Conservation (phyloP, 1,140 invertebrate species). For the Heliconius congener region DNA sequence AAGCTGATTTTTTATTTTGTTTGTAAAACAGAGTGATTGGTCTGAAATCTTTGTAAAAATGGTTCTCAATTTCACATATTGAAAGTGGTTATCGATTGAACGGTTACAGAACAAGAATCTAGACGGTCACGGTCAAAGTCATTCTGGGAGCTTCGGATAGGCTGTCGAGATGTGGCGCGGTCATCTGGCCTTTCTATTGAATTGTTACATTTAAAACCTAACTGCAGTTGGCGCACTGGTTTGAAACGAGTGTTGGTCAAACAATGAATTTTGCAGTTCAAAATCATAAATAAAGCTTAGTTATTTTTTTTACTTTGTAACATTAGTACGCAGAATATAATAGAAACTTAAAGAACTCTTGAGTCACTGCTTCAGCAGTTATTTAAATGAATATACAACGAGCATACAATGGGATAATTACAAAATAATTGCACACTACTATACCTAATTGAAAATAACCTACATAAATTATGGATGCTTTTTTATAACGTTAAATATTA, state of each 20-base stretch:
- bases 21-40: neutral
- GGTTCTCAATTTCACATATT: neutral
- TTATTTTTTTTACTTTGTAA: too few relatives aligned
- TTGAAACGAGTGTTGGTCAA: too few relatives aligned
- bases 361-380: neutral
- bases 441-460: neutral
- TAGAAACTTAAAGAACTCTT: neutral
- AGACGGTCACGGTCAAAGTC: conserved; percentile 33
- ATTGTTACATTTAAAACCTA: neutral
- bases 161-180: neutral
- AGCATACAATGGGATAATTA: neutral
- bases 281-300: too few relatives aligned
- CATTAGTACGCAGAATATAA: neutral
- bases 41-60: neutral
- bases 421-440: neutral
- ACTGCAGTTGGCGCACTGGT: too few relatives aligned
- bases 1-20: too few relatives aligned
- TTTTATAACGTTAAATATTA: too few relatives aligned
- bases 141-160: neutral
- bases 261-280: too few relatives aligned
- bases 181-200: neutral
- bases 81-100: conserved; percentile 22
- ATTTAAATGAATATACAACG: neutral
- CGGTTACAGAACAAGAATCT: conserved; percentile 14
- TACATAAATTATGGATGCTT: neutral